Conservation (phyloP, 2,113 vertebrate species). For the Bubo scandiacus region DNA sequence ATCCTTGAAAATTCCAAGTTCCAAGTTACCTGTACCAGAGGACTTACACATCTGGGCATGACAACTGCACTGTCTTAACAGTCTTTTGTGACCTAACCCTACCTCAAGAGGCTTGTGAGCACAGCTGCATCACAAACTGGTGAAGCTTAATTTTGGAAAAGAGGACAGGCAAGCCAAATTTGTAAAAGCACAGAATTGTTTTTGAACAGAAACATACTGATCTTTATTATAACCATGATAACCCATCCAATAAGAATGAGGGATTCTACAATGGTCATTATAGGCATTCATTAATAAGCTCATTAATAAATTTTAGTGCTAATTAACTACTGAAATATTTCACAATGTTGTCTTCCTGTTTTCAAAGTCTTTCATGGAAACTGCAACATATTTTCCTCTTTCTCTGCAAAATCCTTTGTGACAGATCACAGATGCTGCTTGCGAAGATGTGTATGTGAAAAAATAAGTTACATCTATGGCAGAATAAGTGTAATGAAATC, state of each 20-base stretch:
- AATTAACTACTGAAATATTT: neutral
- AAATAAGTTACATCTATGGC: neutral
- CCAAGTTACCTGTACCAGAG: neutral
- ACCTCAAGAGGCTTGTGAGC: neutral
- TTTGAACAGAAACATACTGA: neutral
- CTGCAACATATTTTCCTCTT: neutral
- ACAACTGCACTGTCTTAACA: neutral
- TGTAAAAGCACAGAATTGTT: neutral
- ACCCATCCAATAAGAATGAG: neutral
- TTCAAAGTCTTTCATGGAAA: neutral
- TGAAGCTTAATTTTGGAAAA: neutral
- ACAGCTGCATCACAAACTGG: neutral
- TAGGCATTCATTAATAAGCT: neutral
- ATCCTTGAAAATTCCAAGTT: neutral
- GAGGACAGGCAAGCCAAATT: neutral
- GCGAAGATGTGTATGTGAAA: neutral
- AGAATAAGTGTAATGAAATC: neutral
- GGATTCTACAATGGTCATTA: neutral
- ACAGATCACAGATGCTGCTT: neutral
- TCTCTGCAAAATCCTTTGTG: neutral
- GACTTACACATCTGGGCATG: neutral
- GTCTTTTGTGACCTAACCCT: neutral
- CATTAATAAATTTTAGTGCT: neutral
- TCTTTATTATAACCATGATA: neutral
- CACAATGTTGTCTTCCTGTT: neutral